phyloP scores from a whole-genome alignment of 1,140 invertebrate species.

The Papilio glaucus region DNA sequence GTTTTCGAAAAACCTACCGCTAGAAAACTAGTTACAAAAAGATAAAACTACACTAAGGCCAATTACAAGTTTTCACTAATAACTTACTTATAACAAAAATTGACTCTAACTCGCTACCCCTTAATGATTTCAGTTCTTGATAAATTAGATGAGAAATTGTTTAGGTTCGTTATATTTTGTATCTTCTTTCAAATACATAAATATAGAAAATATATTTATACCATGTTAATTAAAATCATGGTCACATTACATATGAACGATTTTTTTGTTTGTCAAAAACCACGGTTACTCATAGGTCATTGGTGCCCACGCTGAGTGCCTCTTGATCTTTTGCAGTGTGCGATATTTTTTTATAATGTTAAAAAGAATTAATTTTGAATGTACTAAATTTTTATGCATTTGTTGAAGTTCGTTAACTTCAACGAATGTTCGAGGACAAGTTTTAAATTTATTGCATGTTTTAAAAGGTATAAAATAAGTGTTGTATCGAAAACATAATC shows the following conservation, averaged over 20 bases:
- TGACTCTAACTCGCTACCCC: too few relatives aligned
- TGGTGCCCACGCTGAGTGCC: slow-evolving; percentile 62
- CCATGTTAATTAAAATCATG: slow-evolving; percentile 20
- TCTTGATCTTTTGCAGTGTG: slow-evolving; percentile 51
- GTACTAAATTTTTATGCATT: slow-evolving; percentile 21
- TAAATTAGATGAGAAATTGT: too few relatives aligned
- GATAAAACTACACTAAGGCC: too few relatives aligned
- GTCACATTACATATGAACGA: slow-evolving; percentile 20
- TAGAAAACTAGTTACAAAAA: too few relatives aligned
- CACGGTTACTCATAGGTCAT: slow-evolving; percentile 74
- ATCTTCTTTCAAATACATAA: too few relatives aligned
- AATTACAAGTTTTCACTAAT: too few relatives aligned
- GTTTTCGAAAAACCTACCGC: too few relatives aligned
- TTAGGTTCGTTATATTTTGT: too few relatives aligned
- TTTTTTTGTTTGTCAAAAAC: slow-evolving; percentile 47
- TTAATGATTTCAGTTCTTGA: too few relatives aligned
- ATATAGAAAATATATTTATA: neutral
- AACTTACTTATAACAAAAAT: too few relatives aligned
- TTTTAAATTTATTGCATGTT: slow-evolving; percentile 19
- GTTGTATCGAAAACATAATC: neutral
- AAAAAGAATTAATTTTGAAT: slow-evolving; percentile 27
- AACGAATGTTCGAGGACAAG: slow-evolving; percentile 18
- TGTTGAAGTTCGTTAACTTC: slow-evolving; percentile 22
- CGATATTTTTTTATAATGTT: slow-evolving; percentile 28
- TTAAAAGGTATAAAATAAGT: slow-evolving; percentile 6